These are phyloP conservation scores for Diabrotica undecimpunctata DNA, from an alignment of 1,140 invertebrate species.

Conservation along the genomic window DNA sequence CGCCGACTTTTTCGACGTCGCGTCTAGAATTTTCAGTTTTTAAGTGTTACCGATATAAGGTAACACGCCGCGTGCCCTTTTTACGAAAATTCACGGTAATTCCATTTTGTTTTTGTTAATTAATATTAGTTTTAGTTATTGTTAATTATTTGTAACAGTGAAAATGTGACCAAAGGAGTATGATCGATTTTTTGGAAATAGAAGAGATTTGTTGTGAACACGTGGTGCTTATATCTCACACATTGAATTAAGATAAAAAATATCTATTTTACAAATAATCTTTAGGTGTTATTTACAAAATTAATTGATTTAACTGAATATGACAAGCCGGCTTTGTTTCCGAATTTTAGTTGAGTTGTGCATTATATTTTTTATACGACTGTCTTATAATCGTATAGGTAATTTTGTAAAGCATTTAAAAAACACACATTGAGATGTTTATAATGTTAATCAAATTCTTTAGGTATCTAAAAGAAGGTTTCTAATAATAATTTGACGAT, in stretches of 20 bases:
- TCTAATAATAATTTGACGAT: no score
- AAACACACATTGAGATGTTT: no score
- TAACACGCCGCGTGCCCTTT: constrained; percentile 23
- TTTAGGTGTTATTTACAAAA: background rate
- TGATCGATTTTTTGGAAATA: constrained; percentile 11
- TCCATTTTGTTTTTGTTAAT: constrained; percentile 20
- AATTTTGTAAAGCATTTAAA: no score
- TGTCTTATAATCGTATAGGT: no score
- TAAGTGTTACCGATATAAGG: constrained; percentile 32
- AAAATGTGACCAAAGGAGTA: constrained; percentile 5
- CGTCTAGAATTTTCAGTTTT: constrained; percentile 44
- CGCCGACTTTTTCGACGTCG: constrained; percentile 29
- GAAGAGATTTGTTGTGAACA: background rate
- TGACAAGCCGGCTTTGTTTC: no score
- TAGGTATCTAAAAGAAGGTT: no score
- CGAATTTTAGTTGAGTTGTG: no score
- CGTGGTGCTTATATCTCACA: background rate
- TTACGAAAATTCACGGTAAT: constrained; percentile 31
- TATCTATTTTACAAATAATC: constrained; percentile 1
- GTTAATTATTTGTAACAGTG: background rate
- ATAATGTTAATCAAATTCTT: no score
- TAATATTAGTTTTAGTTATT: constrained; percentile 11
- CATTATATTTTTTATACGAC: no score
- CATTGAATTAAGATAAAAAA: no score
- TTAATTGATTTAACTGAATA: background rate